Evolutionary conservation across 2,113 vertebrate genomes (phyloP).

Genomic region (Calyptomena viridis): DNA sequence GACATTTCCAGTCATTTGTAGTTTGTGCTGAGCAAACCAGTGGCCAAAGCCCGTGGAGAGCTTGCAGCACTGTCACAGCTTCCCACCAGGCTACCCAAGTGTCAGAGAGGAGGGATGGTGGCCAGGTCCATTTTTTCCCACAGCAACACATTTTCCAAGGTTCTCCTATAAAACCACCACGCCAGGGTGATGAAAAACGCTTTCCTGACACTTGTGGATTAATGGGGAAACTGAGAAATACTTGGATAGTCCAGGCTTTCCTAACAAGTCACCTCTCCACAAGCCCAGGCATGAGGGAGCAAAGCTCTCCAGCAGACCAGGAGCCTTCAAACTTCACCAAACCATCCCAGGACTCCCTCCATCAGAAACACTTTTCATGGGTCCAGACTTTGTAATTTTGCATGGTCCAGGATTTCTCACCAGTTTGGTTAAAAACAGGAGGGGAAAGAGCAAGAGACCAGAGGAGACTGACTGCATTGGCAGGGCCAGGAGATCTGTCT

Average conservation of each 20-base stretch:
- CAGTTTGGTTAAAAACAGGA: neutral
- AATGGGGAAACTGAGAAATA: conserved; percentile 25
- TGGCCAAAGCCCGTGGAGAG: neutral
- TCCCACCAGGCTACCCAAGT: neutral
- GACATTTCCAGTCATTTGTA: neutral
- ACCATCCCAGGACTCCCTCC: neutral
- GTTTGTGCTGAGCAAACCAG: neutral
- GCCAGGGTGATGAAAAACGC: neutral
- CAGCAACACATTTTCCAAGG: conserved; percentile 56
- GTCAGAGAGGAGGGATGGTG: neutral
- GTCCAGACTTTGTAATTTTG: neutral
- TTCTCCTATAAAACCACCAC: neutral
- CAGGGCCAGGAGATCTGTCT: neutral
- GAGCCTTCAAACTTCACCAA: neutral
- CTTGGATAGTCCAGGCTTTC: neutral
- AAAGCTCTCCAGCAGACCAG: neutral
- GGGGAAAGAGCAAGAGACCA: neutral
- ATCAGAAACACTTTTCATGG: neutral
- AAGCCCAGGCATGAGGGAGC: fast-evolving
- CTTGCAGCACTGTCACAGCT: neutral
- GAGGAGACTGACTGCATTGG: neutral
- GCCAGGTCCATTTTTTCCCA: conserved; percentile 15
- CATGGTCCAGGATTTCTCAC: neutral
- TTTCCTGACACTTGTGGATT: conserved; percentile 3
- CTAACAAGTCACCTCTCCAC: neutral